Conservation (phyloP, 2,113 vertebrate genomes). For the Scomber scombrus region DNA sequence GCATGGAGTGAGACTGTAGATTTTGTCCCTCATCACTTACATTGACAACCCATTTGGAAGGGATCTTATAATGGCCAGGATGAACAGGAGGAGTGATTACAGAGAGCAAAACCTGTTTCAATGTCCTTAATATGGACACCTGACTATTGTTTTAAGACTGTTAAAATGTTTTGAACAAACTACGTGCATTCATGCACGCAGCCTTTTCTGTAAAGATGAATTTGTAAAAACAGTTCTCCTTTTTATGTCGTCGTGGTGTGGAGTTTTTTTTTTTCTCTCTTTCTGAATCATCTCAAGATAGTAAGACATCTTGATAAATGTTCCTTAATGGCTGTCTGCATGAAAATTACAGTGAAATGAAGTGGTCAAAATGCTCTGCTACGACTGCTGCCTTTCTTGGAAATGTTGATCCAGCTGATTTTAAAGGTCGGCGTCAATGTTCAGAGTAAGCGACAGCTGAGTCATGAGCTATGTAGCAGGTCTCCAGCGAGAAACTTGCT, state of each 20-base stretch:
- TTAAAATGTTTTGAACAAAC: not conserved
- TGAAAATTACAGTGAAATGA: not conserved
- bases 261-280: not conserved
- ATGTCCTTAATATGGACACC: too few relatives aligned
- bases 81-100: too few relatives aligned
- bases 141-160: too few relatives aligned
- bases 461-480: constrained; percentile 1
- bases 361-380: not conserved
- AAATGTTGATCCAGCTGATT: not conserved
- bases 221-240: not conserved
- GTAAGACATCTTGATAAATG: not conserved
- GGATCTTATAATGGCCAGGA: too few relatives aligned
- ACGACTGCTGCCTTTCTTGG: not conserved
- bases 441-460: constrained; percentile 5
- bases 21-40: too few relatives aligned
- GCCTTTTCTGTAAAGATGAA: not conserved
- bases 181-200: not conserved
- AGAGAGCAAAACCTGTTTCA: too few relatives aligned
- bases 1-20: too few relatives aligned
- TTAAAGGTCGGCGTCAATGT: not conserved
- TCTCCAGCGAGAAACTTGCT: not conserved
- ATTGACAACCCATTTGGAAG: too few relatives aligned
- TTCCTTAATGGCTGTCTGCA: not conserved
- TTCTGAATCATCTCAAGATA: not conserved
- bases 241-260: not conserved